phyloP scores from a whole-genome alignment of 2,888 invertebrate species.

The Dicyrtoma fusca region DNA sequence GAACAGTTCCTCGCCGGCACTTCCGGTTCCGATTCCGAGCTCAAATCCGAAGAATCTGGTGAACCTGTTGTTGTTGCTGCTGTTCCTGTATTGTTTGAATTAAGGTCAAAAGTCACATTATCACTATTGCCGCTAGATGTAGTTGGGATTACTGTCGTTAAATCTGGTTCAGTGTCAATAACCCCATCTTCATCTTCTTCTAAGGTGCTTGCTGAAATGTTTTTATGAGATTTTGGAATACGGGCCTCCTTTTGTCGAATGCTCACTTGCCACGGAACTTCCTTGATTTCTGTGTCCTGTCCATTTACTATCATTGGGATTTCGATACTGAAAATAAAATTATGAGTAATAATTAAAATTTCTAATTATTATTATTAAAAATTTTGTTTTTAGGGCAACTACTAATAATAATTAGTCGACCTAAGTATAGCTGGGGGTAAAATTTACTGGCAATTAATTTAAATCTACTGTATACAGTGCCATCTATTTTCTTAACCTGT shows the following conservation, averaged over 20 bases:
- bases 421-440: too few relatives aligned
- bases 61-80: too few relatives aligned
- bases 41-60: too few relatives aligned
- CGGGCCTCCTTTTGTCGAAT: slow-evolving; percentile 22
- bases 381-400: too few relatives aligned
- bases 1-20: slow-evolving; percentile 40
- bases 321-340: slow-evolving; percentile 19
- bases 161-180: background rate
- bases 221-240: too few relatives aligned
- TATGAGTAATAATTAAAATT: too few relatives aligned
- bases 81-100: background rate
- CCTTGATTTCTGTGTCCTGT: slow-evolving; percentile 44
- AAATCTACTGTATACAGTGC: too few relatives aligned
- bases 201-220: background rate
- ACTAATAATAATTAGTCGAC: too few relatives aligned
- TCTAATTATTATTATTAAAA: too few relatives aligned
- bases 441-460: too few relatives aligned
- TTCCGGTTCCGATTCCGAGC: background rate
- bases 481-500: too few relatives aligned
- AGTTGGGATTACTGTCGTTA: background rate
- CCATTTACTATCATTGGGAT: slow-evolving; percentile 49
- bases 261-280: slow-evolving; percentile 54
- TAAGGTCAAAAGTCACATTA: background rate
- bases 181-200: slow-evolving; percentile 1
- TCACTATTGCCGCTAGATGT: background rate